A percentile compares a stretch with the other conserved stretches of the same genome.
Evolutionary conservation across 1,140 invertebrate species (phyloP).

Genomic region (Tetraneura akinire): DNA sequence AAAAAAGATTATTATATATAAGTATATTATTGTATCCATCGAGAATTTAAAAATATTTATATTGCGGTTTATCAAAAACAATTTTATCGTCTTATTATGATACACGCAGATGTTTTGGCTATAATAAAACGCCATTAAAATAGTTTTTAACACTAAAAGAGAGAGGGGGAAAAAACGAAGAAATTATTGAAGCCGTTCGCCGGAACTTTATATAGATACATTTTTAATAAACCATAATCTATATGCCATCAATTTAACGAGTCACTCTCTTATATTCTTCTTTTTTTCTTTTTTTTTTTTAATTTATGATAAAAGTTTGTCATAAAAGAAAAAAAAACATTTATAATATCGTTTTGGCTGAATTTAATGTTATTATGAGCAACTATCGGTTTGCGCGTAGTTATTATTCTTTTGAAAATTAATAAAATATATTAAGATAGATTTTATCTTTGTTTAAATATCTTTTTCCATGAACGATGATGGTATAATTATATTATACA

Average conservation of each 20-base stretch:
- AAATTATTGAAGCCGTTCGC: neutral
- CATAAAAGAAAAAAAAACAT: neutral
- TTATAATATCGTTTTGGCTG: neutral
- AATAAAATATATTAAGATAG: slow-evolving; percentile 1
- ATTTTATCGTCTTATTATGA: neutral
- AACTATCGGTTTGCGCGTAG: neutral
- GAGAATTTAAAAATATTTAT: neutral
- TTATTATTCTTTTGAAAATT: neutral
- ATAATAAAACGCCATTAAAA: neutral
- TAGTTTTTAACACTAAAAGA: slow-evolving; percentile 22
- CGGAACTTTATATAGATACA: neutral
- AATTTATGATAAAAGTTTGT: neutral
- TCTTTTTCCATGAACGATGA: neutral
- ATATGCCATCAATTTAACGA: slow-evolving; percentile 1
- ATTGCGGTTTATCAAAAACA: neutral
- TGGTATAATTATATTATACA: too few species aligned
- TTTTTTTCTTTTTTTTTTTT: neutral
- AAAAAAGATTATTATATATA: too few species aligned
- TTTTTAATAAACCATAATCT: slow-evolving; percentile 32
- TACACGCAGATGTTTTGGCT: slow-evolving; percentile 14
- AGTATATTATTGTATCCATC: neutral
- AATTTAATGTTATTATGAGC: neutral
- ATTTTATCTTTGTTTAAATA: neutral
- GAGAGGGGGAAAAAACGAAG: too few species aligned
- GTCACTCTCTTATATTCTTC: too few species aligned